Percentiles rank a stretch among this genome's conserved stretches.
Evolutionary conservation across 30 jellyfish, hydroid and myxozoan genomes (phyloP).

Genomic region (Aurelia aurita): DNA sequence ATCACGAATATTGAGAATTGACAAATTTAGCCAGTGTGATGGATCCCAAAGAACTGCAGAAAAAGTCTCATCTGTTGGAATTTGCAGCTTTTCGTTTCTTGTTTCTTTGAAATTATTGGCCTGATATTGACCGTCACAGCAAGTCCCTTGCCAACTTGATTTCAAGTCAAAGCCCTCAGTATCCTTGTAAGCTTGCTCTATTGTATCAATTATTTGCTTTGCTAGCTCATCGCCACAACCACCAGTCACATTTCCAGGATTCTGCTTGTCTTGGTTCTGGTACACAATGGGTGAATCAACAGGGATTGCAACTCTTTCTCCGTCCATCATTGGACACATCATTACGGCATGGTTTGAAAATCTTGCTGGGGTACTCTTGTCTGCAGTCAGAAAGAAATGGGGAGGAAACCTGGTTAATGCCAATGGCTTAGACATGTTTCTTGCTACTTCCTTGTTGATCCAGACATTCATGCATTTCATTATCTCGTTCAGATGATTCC

Average conservation of each 20-base stretch:
- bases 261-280: background rate
- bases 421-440: conserved; percentile 7
- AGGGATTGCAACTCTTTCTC: conserved; percentile 21
- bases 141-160: conserved; percentile 11
- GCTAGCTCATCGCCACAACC: conserved; percentile 31
- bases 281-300: conserved; percentile 27
- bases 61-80: background rate
- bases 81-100: background rate
- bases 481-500: conserved; percentile 20
- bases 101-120: conserved; percentile 9
- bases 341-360: conserved; percentile 16
- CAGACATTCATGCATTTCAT: conserved; percentile 30
- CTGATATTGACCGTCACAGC: conserved; percentile 19
- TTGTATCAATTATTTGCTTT: conserved; percentile 8
- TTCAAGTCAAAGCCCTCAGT: conserved; percentile 1
- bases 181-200: conserved; percentile 7
- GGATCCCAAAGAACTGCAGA: conserved; percentile 48
- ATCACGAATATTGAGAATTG: background rate
- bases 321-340: conserved; percentile 37
- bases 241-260: conserved; percentile 16
- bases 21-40: conserved; percentile 26
- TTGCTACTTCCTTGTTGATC: conserved; percentile 16
- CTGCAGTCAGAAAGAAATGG: conserved; percentile 11
- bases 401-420: conserved; percentile 38
- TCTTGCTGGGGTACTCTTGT: conserved; percentile 28